Conservation (phyloP, 2,113 vertebrate genomes). For the Muscicapa adusta region DNA sequence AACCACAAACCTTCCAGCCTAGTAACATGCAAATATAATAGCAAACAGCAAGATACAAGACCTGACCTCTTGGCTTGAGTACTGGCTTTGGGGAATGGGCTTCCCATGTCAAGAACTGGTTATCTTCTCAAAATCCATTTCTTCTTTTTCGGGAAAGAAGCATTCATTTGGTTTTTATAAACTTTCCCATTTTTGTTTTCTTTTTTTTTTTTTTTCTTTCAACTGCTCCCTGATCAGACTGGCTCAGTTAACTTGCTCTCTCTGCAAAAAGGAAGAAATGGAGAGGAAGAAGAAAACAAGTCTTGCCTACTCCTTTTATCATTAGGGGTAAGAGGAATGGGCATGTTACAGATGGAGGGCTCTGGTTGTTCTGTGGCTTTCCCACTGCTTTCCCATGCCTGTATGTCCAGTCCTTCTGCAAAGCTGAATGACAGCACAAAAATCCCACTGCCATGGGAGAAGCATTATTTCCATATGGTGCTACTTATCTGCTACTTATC, state of each 20-base stretch:
- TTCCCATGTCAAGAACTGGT: neutral
- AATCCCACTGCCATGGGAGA: neutral
- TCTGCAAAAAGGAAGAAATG: neutral
- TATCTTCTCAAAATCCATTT: neutral
- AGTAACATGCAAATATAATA: neutral
- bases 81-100: neutral
- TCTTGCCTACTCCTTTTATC: neutral
- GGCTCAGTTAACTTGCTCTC: neutral
- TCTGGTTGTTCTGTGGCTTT: neutral
- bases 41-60: neutral
- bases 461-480: neutral
- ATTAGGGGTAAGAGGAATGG: neutral
- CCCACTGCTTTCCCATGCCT: neutral
- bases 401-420: neutral
- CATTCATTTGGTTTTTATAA: neutral
- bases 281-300: neutral
- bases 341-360: neutral
- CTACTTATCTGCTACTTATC: neutral
- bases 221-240: neutral
- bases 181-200: neutral
- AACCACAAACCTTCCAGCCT: neutral
- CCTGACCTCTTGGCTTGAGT: neutral
- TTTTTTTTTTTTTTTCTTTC: neutral
- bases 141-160: neutral
- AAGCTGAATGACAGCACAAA: neutral